phyloP scores from a whole-genome alignment of 2,888 invertebrate species.

The Protophormia terraenovae region DNA sequence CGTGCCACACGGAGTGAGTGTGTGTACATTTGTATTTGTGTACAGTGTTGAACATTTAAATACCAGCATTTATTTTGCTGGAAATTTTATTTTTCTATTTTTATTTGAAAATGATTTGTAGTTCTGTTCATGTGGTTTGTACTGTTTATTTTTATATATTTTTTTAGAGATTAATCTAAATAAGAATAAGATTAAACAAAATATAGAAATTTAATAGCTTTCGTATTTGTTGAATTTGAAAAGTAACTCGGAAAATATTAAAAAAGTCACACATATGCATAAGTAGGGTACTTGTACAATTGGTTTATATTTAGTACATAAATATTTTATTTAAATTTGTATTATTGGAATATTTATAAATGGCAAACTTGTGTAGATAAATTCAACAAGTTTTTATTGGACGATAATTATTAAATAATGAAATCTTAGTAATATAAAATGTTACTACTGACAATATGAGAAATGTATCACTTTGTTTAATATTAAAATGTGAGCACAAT shows the following conservation, averaged over 20 bases:
- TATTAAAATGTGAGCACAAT: too few species aligned
- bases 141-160: background rate
- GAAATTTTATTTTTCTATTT: background rate
- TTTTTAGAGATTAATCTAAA: too few species aligned
- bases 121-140: background rate
- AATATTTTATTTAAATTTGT: background rate
- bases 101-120: background rate
- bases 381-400: too few species aligned
- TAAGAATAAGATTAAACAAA: background rate
- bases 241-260: background rate
- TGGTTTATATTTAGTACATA: background rate
- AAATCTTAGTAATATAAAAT: too few species aligned
- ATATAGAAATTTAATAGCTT: constrained; percentile 15
- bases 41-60: background rate
- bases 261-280: background rate
- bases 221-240: background rate
- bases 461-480: too few species aligned
- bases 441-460: too few species aligned
- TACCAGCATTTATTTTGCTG: background rate
- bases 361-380: background rate
- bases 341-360: background rate
- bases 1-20: background rate
- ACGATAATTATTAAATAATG: too few species aligned
- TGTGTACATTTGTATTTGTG: background rate
- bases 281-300: too few species aligned